A percentile compares a stretch with the other conserved stretches of the same genome.
phyloP scores from a whole-genome alignment of 2,797 vertebrate species.

The Thunnus albacares region DNA sequence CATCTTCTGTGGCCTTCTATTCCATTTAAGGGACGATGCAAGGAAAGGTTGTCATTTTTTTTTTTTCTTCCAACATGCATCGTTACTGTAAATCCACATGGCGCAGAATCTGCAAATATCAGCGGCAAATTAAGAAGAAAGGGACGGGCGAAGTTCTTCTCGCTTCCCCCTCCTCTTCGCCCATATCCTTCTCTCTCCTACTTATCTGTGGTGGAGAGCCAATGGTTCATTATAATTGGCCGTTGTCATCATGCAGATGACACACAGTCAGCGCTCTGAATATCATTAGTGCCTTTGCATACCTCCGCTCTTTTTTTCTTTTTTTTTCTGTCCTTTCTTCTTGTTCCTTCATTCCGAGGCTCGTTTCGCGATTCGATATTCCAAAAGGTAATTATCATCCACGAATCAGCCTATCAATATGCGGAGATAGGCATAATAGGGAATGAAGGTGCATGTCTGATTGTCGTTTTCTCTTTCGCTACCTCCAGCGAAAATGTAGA shows the following conservation, averaged over 20 bases:
- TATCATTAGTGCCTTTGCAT: conserved; percentile 88
- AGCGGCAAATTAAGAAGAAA: conserved; percentile 84
- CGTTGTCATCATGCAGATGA: conserved; percentile 90
- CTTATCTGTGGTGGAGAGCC: conserved; percentile 83
- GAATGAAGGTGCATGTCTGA: conserved; percentile 83
- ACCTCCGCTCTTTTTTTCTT: conserved; percentile 78
- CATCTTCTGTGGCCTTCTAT: conserved; percentile 76
- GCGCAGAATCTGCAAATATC: conserved; percentile 77
- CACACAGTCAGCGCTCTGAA: conserved; percentile 85
- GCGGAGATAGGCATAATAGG: conserved; percentile 79
- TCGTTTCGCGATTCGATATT: conserved; percentile 81
- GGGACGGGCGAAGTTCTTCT: conserved; percentile 72
- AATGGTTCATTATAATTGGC: conserved; percentile 89
- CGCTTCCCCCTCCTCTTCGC: conserved; percentile 73
- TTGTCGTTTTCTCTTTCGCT: conserved; percentile 74
- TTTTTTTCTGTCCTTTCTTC: conserved; percentile 77
- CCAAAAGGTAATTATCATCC: conserved; percentile 89
- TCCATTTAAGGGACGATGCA: conserved; percentile 66
- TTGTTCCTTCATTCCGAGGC: conserved; percentile 77
- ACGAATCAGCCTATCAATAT: conserved; percentile 84
- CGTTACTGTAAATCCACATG: conserved; percentile 82
- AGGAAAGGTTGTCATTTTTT: conserved; percentile 68
- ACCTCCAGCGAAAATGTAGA: conserved; percentile 70
- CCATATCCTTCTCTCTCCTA: conserved; percentile 76
- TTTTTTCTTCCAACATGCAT: conserved; percentile 57